phyloP scores from a whole-genome alignment of 2,888 invertebrate species.

The Falcaria lacertinaria region DNA sequence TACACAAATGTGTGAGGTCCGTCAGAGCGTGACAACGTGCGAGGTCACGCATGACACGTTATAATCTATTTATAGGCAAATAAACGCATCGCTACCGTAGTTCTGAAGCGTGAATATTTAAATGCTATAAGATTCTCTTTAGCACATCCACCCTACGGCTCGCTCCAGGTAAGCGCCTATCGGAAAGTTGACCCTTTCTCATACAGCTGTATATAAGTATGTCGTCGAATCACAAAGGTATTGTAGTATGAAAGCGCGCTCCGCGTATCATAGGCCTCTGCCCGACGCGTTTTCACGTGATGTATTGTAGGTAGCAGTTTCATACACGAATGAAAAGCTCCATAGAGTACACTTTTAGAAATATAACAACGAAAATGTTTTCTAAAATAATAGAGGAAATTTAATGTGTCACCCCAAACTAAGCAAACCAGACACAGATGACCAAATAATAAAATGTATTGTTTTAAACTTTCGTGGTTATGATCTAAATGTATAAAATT shows the following conservation, averaged over 20 bases:
- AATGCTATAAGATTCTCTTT: background rate
- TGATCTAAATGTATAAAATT: too few relatives aligned
- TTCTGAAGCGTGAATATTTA: background rate
- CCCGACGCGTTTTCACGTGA: background rate
- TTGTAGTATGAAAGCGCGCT: background rate
- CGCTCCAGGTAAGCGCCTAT: conserved; percentile 2
- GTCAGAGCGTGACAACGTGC: conserved; percentile 23
- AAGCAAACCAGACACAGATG: too few relatives aligned
- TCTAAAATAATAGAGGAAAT: too few relatives aligned
- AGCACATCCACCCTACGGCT: background rate
- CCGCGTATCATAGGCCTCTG: background rate
- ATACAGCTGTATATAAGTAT: background rate
- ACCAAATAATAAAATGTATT: too few relatives aligned
- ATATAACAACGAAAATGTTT: background rate
- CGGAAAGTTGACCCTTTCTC: conserved; percentile 2
- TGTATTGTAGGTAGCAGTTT: background rate
- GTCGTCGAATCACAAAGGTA: background rate
- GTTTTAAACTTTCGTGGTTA: too few relatives aligned
- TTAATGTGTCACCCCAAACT: too few relatives aligned
- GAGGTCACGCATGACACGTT: conserved; percentile 32
- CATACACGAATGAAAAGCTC: background rate
- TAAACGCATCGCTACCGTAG: conserved; percentile 12
- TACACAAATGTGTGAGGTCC: conserved; percentile 6
- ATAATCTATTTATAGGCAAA: conserved; percentile 25
- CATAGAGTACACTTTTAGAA: background rate